phyloP scores from a whole-genome alignment of 2,888 invertebrate species.

The Malacosoma neustria region DNA sequence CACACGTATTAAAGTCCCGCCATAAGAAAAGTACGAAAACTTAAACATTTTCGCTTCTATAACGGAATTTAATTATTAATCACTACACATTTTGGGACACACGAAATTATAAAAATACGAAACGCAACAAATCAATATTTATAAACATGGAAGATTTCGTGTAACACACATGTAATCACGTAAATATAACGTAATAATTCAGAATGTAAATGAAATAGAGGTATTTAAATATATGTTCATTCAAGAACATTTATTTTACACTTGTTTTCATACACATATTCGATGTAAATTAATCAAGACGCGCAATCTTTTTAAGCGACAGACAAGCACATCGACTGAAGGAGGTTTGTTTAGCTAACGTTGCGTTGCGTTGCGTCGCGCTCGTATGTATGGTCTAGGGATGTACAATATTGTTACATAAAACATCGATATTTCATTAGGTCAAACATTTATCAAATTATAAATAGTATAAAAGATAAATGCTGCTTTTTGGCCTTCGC shows the following conservation, averaged over 20 bases:
- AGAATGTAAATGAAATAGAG: constrained; percentile 5
- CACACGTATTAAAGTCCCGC: constrained; percentile 43
- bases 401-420: too few species aligned
- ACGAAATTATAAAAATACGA: constrained; percentile 28
- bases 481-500: too few species aligned
- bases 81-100: constrained; percentile 37
- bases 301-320: constrained; percentile 25
- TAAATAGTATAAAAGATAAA: too few species aligned
- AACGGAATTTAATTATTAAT: constrained; percentile 20
- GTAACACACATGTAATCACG: constrained; percentile 21
- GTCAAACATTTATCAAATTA: too few species aligned
- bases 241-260: constrained; percentile 30
- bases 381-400: too few species aligned
- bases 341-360: constrained; percentile 49
- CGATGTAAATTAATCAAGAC: constrained; percentile 24
- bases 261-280: constrained; percentile 49
- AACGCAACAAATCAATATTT: constrained; percentile 69
- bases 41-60: constrained; percentile 52
- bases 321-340: constrained; percentile 34
- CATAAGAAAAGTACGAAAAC: constrained; percentile 38
- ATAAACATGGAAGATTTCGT: constrained; percentile 41
- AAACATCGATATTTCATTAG: too few species aligned
- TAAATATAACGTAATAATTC: constrained; percentile 13
- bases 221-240: constrained; percentile 25
- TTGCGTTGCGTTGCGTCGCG: constrained; percentile 2